Conservation (phyloP, 2,888 invertebrate genomes). For the Euspilapteryx auroguttella region DNA sequence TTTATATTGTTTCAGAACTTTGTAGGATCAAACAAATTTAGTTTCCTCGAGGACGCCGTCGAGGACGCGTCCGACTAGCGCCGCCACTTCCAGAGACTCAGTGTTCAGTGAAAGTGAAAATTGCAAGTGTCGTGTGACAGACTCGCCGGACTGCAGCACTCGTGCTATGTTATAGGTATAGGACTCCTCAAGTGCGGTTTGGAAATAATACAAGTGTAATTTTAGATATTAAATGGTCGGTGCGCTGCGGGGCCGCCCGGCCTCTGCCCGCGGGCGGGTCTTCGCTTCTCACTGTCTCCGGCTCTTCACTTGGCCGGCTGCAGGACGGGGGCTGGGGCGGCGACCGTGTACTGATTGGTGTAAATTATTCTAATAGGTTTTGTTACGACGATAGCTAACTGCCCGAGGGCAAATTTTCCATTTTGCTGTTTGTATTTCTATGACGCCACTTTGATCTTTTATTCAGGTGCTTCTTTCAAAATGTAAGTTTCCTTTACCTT, state of each 20-base stretch:
- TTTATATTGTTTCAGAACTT: conserved; percentile 67
- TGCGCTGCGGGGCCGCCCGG: conserved; percentile 42
- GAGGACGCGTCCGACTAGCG: conserved; percentile 46
- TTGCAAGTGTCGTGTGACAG: conserved; percentile 27
- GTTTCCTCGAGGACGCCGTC: conserved; percentile 70
- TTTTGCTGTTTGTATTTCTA: background rate
- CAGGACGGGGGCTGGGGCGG: conserved; percentile 40
- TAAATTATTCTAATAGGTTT: conserved; percentile 58
- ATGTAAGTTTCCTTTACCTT: conserved; percentile 24
- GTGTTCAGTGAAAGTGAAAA: conserved; percentile 51
- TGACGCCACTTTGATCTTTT: conserved; percentile 10
- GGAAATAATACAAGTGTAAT: conserved; percentile 29
- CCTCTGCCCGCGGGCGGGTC: conserved; percentile 14
- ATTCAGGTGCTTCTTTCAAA: conserved; percentile 31
- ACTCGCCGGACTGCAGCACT: conserved; percentile 29
- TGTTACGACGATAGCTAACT: conserved; percentile 20
- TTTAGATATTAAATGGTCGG: conserved; percentile 35
- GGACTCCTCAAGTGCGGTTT: conserved; percentile 37
- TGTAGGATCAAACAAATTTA: conserved; percentile 77
- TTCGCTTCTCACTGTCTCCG: too few relatives aligned
- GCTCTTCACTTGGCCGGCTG: too few relatives aligned
- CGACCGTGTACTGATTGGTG: conserved; percentile 51
- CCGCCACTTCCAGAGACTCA: conserved; percentile 19
- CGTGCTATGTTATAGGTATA: conserved; percentile 45
- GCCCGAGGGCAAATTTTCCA: background rate